Percentiles rank a stretch among this genome's conserved stretches.
These are phyloP conservation scores for Phenganax marumi DNA, from an alignment of 92 coral and sea anemone species.

Conservation along the genomic window DNA sequence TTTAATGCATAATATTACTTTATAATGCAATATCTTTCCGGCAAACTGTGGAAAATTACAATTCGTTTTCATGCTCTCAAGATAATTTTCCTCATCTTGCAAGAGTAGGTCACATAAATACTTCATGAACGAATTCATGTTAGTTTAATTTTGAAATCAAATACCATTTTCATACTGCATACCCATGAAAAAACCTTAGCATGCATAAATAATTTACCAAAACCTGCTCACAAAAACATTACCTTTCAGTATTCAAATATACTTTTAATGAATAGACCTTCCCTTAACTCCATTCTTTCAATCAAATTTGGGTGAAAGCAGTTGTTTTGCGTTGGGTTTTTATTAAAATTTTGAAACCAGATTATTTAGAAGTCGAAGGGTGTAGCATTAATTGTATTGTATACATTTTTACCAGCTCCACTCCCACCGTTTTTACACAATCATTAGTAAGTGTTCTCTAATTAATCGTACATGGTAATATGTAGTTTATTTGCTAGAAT, in stretches of 20 bases:
- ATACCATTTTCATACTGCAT: not conserved
- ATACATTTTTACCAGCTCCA: too few relatives aligned
- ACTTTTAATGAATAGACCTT: not conserved
- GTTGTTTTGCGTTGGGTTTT: not conserved
- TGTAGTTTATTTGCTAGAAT: too few relatives aligned
- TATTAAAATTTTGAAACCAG: not conserved
- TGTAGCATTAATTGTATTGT: not conserved
- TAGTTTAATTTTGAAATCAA: not conserved
- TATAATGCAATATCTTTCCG: too few relatives aligned
- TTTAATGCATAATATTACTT: too few relatives aligned
- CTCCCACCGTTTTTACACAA: too few relatives aligned
- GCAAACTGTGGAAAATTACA: too few relatives aligned
- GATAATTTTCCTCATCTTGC: too few relatives aligned
- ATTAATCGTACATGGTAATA: too few relatives aligned
- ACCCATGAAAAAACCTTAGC: not conserved
- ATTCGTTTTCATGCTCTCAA: too few relatives aligned
- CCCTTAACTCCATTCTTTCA: not conserved
- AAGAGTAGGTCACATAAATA: too few relatives aligned
- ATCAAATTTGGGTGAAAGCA: not conserved
- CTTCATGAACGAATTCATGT: too few relatives aligned
- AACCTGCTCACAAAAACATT: not conserved
- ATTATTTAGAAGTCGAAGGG: not conserved
- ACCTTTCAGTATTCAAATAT: not conserved
- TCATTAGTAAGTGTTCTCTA: too few relatives aligned
- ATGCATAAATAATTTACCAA: conserved; percentile 1